Base-by-base conservation (phyloP, 2,113 vertebrate species). In the Manacus vitellinus region DNA sequence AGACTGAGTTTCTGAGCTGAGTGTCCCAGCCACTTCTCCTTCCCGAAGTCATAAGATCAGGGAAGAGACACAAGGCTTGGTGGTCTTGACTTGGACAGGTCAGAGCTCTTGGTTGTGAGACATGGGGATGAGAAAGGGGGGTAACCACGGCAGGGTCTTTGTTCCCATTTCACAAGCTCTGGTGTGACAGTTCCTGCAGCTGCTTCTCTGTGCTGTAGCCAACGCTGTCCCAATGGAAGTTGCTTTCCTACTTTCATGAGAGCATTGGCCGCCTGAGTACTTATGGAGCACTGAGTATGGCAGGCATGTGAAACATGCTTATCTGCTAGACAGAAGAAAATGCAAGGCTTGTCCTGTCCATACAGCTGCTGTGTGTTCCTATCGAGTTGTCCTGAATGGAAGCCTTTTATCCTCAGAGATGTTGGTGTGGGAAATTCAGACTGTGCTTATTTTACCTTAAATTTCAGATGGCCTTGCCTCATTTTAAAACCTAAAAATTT, bases 61-160 rank as follows among this genome's bases (percentile, higher is more conserved):
- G 47, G 14, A 63, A 22, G 54, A 85, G 43, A 74, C 15, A 28
- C 0, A 1, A 94, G 23, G 10, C 41, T 58, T 77, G 33, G 7
- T 72, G 59, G 2, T 72, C 21, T 63, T 39, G 35, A 41, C 18
- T 5, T 56, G 47, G 8, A 22, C 13, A 37, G 20, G 13, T 31
- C 22, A 62, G 61, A 33, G 39, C 12, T 74, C 47, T 51, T 1
- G 0, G 17, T 44, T 61, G 31, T 47, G 70, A 84, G 43, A 56
- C 7, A 3, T 3, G 39, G 59, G 41, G 37, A 44, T 35, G 20
- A 77, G 33, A 27, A 44, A 41, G 7, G 33, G 51, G 15, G 6
- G 27, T 62, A 19, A 51, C 35, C 0, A 0, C 16, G 49, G 4
- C 3, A 4, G 27, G 19, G 17, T n/a, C 58, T 78, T 51, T 43